A percentile compares a stretch with the other conserved stretches of the same genome.
phyloP scores from a whole-genome alignment of 2,113 vertebrate genomes.

The Otocyon megalotis region DNA sequence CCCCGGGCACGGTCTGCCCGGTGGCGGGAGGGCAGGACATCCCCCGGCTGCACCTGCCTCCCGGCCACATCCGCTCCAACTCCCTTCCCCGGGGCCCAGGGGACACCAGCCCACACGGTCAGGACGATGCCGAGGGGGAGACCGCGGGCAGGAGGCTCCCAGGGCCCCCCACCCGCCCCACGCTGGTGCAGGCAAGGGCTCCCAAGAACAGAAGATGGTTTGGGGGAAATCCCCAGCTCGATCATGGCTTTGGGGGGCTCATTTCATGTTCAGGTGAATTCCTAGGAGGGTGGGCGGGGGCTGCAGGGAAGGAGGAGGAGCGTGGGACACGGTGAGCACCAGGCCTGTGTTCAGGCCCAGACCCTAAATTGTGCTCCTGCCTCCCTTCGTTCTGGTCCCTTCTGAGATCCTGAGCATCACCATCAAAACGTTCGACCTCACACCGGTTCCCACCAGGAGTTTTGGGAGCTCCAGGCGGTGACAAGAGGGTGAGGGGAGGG shows the following conservation, averaged over 20 bases:
- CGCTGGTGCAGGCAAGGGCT: not conserved
- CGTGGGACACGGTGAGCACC: accelerated
- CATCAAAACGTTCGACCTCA: not conserved
- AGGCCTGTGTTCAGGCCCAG: accelerated
- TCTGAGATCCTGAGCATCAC: not conserved
- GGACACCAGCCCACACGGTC: accelerated
- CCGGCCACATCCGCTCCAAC: no score
- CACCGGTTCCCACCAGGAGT: no score
- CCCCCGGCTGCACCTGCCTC: accelerated
- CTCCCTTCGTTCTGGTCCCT: not conserved
- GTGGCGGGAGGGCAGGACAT: not conserved
- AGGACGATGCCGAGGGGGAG: not conserved
- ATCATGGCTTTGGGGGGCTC: no score
- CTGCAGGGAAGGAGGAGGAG: not conserved
- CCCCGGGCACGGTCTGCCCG: conserved; percentile 47
- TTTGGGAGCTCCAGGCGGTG: not conserved
- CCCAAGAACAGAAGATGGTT: not conserved
- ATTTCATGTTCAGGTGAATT: not conserved
- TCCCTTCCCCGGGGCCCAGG: not conserved
- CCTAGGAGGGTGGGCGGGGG: accelerated
- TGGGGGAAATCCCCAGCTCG: not conserved
- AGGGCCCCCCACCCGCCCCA: no score
- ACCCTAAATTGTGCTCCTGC: no score
- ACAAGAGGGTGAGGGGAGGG: not conserved
- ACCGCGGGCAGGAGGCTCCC: not conserved